These are phyloP conservation scores for Drosophila quinaria DNA, from an alignment of 2,888 invertebrate genomes.

Conservation along the genomic window DNA sequence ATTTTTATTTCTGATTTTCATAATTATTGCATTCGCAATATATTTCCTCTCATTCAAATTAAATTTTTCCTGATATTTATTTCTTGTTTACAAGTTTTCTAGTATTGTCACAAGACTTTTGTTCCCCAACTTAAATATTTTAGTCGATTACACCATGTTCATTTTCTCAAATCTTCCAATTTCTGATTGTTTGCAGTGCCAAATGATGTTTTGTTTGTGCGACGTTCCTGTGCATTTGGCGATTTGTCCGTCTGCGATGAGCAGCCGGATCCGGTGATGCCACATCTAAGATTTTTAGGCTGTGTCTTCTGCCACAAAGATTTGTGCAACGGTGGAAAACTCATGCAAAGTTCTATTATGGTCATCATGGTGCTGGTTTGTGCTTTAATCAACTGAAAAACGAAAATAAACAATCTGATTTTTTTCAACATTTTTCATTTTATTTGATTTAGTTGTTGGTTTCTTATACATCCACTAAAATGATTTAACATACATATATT, in stretches of 20 bases:
- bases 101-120: neutral
- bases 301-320: constrained; percentile 71
- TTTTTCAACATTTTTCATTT: constrained; percentile 52
- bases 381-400: neutral
- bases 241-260: constrained; percentile 66
- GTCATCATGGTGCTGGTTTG: constrained; percentile 1
- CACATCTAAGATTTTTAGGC: constrained; percentile 55
- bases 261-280: constrained; percentile 70
- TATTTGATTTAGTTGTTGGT: constrained; percentile 50
- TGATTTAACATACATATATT: constrained; percentile 78
- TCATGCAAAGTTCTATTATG: neutral
- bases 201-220: constrained; percentile 65
- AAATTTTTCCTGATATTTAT: too few relatives aligned
- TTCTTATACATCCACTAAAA: constrained; percentile 78
- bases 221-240: constrained; percentile 75
- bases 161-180: neutral
- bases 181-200: constrained; percentile 22
- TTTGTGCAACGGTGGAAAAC: constrained; percentile 63
- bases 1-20: too few relatives aligned
- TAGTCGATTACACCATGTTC: neutral
- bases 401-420: neutral
- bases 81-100: neutral
- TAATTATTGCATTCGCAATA: too few relatives aligned
- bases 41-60: too few relatives aligned
- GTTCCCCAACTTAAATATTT: neutral